These are phyloP conservation scores for Hylomyscus alleni DNA, from an alignment of 2,797 vertebrate species.

Conservation along the genomic window DNA sequence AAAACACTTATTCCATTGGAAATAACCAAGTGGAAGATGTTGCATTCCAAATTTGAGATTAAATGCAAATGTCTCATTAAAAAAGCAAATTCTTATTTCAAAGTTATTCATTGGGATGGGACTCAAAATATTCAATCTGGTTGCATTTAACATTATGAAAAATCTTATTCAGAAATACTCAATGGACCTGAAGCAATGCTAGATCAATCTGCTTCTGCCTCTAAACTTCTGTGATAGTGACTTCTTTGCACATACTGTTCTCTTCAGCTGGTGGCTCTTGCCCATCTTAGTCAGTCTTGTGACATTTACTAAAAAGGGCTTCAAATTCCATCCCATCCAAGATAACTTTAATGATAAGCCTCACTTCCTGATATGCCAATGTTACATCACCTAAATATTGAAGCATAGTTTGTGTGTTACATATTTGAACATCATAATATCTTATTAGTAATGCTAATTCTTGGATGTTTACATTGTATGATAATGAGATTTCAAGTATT, in stretches of 20 bases:
- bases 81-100: slow-evolving; percentile 79
- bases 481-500: slow-evolving; percentile 10
- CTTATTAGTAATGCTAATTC: not conserved
- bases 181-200: slow-evolving; percentile 56
- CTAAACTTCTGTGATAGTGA: slow-evolving; percentile 31
- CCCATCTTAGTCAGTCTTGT: slow-evolving; percentile 39
- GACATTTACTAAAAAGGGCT: not conserved
- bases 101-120: slow-evolving; percentile 72
- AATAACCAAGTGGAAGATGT: slow-evolving; percentile 69
- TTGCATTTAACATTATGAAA: slow-evolving; percentile 68
- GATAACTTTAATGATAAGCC: not conserved
- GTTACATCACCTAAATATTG: not conserved
- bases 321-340: slow-evolving; percentile 5
- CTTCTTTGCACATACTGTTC: slow-evolving; percentile 47
- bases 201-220: slow-evolving; percentile 55
- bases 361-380: not conserved
- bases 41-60: slow-evolving; percentile 76
- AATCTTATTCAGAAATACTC: slow-evolving; percentile 74
- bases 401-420: not conserved
- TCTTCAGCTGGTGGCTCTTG: not conserved
- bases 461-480: not conserved
- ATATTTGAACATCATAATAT: not conserved
- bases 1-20: slow-evolving; percentile 60
- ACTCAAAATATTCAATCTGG: slow-evolving; percentile 74
- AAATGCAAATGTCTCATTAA: slow-evolving; percentile 80